Evolutionary conservation across 2,797 vertebrate species (phyloP), one percentile per base, ranked within the genome.

Genomic region (Sebastes kiyomatsui): DNA sequence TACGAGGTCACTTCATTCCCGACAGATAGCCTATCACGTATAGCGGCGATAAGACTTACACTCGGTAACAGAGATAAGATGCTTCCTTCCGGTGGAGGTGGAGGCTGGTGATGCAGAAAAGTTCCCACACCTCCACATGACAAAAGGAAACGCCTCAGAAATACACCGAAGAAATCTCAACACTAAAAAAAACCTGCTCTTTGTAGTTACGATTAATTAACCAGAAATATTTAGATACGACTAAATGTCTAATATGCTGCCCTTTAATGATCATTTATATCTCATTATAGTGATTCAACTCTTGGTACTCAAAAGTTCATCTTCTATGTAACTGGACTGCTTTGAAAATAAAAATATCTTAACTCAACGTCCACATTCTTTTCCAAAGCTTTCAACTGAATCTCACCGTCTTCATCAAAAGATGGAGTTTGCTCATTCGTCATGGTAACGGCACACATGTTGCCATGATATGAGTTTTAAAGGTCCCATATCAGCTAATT

Each of bases 1-100:
- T 33, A 32, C 7, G n/a, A 70, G 74, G 87, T 87, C 79, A 79
- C 66, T 75, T 75, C 75, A 58, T 73, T 80, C 28, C 64, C n/a
- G 13, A 32, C 58, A 75, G 64, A 78, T 85, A 79, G 49, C 42
- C 42, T 46, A 46, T 80, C 77, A 55, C 7, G 4, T 5, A 7
- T 16, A 6, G 56, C 2, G 14, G 23, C 22, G 83, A 85, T 81
- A 82, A 87, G 79, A 80, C 79, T 72, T 69, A 38, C 59, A 87
- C 67, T 65, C 54, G 13, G 61, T 16, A 6, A 5, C 20, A 3
- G 20, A 83, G 87, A 87, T 85, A 80, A 87, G 61, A 78, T 7
- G 58, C 71, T 54, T 78, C 22, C 55, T 38, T 14, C 38, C 38
- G 62, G 33, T 42, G 38, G 38, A 42, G 12, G 42, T 0, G 5